Conservation (phyloP, 1,140 invertebrate species). For the Chironomus tepperi region DNA sequence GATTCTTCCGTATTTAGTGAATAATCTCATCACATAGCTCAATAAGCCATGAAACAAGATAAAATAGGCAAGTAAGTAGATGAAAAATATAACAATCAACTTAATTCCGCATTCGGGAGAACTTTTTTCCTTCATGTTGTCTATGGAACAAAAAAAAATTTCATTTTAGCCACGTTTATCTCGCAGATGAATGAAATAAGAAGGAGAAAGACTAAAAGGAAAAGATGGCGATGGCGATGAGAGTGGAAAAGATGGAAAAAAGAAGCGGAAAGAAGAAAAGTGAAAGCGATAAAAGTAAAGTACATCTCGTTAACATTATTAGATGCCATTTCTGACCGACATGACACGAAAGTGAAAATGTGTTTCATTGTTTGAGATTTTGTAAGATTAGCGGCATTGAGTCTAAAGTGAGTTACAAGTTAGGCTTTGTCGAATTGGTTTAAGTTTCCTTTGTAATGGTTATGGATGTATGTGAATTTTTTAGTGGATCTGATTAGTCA, state of each 20-base stretch:
- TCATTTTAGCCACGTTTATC: neutral
- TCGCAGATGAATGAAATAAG: too few species aligned
- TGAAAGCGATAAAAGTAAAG: slow-evolving; percentile 2
- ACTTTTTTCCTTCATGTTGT: neutral
- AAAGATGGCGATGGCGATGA: neutral
- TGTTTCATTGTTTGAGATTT: neutral
- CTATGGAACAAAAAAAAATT: neutral
- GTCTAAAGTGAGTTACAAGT: too few species aligned
- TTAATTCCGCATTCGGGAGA: neutral
- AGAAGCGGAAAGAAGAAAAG: neutral
- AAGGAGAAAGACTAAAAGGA: too few species aligned
- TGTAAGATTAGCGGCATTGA: too few species aligned
- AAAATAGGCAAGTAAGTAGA: neutral
- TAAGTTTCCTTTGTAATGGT: too few species aligned
- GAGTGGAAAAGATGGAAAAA: neutral
- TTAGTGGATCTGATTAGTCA: too few species aligned
- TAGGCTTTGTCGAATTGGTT: too few species aligned
- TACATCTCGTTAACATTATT: slow-evolving; percentile 14
- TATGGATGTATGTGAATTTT: too few species aligned
- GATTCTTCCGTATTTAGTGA: too few species aligned
- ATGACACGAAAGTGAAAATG: slow-evolving; percentile 4
- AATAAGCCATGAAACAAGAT: slow-evolving; percentile 13
- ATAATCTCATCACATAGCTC: neutral
- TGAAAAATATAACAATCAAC: slow-evolving; percentile 8
- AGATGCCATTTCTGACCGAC: slow-evolving; percentile 11